Conservation (phyloP, 2,797 vertebrate genomes). For the Acanthopagrus latus region DNA sequence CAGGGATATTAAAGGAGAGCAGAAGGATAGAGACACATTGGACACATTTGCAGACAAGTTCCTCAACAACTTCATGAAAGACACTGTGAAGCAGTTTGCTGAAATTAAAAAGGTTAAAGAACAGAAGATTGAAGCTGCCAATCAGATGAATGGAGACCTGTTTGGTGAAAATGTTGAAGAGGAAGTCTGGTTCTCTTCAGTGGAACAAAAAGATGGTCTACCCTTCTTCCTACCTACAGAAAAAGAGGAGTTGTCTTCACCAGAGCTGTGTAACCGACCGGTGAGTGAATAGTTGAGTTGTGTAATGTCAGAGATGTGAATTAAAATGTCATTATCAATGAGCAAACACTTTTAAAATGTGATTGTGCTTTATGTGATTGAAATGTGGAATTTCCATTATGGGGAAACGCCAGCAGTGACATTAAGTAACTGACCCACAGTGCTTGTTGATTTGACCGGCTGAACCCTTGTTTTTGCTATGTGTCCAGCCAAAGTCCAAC, state of each 20-base stretch:
- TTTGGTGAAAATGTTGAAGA: slow-evolving; percentile 58
- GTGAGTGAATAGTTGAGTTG: slow-evolving; percentile 85
- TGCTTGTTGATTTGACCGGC: slow-evolving; percentile 67
- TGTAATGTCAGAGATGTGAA: background rate
- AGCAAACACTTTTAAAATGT: background rate
- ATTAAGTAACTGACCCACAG: slow-evolving; percentile 45
- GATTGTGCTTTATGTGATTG: slow-evolving; percentile 37
- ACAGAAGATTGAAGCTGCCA: slow-evolving; percentile 89
- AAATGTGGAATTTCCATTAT: slow-evolving; percentile 15
- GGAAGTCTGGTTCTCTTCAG: slow-evolving; percentile 69
- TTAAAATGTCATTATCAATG: background rate
- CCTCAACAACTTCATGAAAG: slow-evolving; percentile 89
- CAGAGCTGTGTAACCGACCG: slow-evolving; percentile 91
- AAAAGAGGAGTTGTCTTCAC: slow-evolving; percentile 92
- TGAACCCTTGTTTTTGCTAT: slow-evolving; percentile 28
- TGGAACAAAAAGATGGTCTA: slow-evolving; percentile 74
- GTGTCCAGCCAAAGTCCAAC: slow-evolving; percentile 77
- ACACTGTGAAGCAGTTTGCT: slow-evolving; percentile 89
- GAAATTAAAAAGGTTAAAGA: slow-evolving; percentile 90
- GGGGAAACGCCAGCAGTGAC: slow-evolving; percentile 12
- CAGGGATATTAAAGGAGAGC: slow-evolving; percentile 28
- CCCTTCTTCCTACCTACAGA: slow-evolving; percentile 85
- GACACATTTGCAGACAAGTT: slow-evolving; percentile 89
- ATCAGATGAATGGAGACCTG: slow-evolving; percentile 66
- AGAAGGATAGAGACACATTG: slow-evolving; percentile 59